phyloP scores from a whole-genome alignment of 2,888 invertebrate genomes.

The Morpho achilles region DNA sequence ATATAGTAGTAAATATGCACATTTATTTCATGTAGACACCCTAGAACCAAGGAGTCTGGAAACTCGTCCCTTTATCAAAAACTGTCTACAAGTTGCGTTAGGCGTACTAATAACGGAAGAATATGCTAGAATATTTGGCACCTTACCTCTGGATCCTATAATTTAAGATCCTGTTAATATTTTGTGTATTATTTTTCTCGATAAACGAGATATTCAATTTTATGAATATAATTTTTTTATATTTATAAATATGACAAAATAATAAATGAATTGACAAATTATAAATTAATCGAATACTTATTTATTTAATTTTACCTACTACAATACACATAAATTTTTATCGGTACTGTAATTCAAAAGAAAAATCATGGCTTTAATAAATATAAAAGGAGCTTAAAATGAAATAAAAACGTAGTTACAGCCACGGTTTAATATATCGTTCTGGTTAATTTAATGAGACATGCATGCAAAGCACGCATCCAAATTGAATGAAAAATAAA shows the following conservation, averaged over 20 bases:
- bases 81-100: too few species aligned
- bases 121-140: too few species aligned
- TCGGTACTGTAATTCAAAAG: conserved; percentile 9
- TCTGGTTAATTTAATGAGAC: conserved; percentile 22
- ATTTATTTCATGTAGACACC: conserved; percentile 1
- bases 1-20: too few species aligned
- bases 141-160: too few species aligned
- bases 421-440: conserved; percentile 19
- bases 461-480: conserved; percentile 19
- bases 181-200: too few species aligned
- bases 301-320: conserved; percentile 3
- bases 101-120: too few species aligned
- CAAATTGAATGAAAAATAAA: conserved; percentile 23
- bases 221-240: too few species aligned
- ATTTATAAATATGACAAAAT: not conserved
- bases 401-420: conserved; percentile 23
- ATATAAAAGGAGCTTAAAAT: conserved; percentile 18
- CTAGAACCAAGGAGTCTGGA: not conserved
- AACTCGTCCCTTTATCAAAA: conserved; percentile 7
- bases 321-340: conserved; percentile 14
- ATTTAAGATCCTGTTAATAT: too few species aligned
- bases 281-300: conserved; percentile 11
- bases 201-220: too few species aligned
- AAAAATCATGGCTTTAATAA: conserved; percentile 17
- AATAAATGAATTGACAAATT: conserved; percentile 8